Conservation (phyloP, 2,888 invertebrate genomes). For the Abrostola triplasia region DNA sequence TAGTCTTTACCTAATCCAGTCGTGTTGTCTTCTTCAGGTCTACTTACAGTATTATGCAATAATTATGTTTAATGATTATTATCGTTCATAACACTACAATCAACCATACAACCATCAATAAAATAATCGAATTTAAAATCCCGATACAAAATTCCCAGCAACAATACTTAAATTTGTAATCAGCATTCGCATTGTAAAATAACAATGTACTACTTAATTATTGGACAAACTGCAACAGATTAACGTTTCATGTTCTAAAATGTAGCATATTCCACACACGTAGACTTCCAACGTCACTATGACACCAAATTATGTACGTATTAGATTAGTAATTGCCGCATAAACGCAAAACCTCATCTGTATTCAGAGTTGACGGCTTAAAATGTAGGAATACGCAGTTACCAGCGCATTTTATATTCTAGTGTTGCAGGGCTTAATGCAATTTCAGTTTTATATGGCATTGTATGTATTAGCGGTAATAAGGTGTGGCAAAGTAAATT, state of each 20-base stretch:
- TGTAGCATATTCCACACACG: slow-evolving; percentile 52
- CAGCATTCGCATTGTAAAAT: slow-evolving; percentile 36
- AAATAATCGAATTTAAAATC: slow-evolving; percentile 22
- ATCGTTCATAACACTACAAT: too few relatives aligned
- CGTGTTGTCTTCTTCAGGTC: too few relatives aligned
- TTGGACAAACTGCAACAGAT: slow-evolving; percentile 58
- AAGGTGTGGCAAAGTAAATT: slow-evolving; percentile 19
- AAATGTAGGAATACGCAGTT: slow-evolving; percentile 49
- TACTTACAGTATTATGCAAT: too few relatives aligned
- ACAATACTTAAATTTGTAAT: slow-evolving; percentile 34
- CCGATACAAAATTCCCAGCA: slow-evolving; percentile 20
- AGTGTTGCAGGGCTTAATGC: slow-evolving; percentile 38
- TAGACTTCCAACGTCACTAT: slow-evolving; percentile 46
- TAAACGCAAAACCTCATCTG: slow-evolving; percentile 70
- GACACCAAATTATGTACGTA: slow-evolving; percentile 66
- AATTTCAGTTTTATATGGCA: slow-evolving; percentile 41
- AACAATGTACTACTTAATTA: slow-evolving; percentile 50
- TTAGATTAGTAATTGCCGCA: slow-evolving; percentile 72
- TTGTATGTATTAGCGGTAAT: slow-evolving; percentile 36
- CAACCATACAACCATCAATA: neutral
- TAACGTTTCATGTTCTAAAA: slow-evolving; percentile 52
- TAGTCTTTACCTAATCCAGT: too few relatives aligned
- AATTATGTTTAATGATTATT: too few relatives aligned
- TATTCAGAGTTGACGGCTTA: slow-evolving; percentile 61
- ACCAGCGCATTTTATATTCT: slow-evolving; percentile 49